These are phyloP conservation scores for Anthopleura sola DNA, from an alignment of 64 coral and sea anemone species.

Conservation along the genomic window DNA sequence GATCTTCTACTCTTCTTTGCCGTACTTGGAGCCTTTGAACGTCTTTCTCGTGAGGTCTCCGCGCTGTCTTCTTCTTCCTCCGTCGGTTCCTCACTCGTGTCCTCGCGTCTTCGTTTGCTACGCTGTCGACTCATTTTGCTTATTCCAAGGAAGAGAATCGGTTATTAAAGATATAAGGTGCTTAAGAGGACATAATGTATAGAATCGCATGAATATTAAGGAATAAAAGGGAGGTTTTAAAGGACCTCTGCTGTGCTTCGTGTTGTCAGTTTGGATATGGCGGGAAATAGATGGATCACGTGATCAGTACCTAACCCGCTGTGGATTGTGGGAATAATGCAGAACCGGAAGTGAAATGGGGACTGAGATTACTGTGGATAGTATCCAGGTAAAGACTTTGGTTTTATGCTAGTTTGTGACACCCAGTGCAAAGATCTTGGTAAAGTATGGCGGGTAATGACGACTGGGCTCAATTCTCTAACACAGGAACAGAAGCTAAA, in stretches of 20 bases:
- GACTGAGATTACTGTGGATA: too few species aligned
- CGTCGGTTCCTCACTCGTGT: constrained; percentile 12
- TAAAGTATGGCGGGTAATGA: neutral
- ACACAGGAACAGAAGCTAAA: neutral
- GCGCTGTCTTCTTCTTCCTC: constrained; percentile 27
- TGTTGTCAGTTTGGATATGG: neutral
- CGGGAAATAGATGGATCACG: neutral
- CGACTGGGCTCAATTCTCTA: neutral
- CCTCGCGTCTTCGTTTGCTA: constrained; percentile 3
- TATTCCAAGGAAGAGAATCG: neutral
- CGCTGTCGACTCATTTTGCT: constrained; percentile 1
- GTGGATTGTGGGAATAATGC: neutral
- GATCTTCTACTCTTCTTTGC: constrained; percentile 10
- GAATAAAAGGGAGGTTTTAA: neutral
- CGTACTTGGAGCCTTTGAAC: neutral
- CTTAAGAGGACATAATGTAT: neutral
- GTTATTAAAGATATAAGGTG: neutral
- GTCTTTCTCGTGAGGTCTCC: constrained; percentile 1
- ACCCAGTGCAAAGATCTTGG: too few species aligned
- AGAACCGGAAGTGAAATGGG: neutral
- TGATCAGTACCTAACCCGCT: neutral
- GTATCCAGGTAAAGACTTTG: too few species aligned
- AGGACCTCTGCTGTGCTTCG: neutral
- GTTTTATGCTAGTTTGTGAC: too few species aligned
- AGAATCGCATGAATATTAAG: neutral